Conservation (phyloP, 2,797 vertebrate genomes). For the Diceros bicornis region DNA sequence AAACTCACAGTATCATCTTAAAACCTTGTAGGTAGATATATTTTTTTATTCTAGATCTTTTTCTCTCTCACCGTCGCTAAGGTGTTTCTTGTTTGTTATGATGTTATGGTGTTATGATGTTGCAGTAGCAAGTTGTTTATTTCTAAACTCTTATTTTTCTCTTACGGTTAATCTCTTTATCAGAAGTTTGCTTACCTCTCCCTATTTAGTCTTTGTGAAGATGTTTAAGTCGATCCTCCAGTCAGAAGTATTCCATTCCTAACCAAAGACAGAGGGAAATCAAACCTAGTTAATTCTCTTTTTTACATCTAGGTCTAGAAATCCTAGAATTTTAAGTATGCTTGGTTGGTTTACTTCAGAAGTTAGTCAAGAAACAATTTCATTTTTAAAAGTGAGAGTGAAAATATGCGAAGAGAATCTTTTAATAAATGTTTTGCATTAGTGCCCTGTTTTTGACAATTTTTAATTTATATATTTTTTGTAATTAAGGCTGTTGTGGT, state of each 20-base stretch:
- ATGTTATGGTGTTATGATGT: neutral
- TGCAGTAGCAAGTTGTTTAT: neutral
- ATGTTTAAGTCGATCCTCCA: slow-evolving; percentile 21
- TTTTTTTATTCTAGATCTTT: slow-evolving; percentile 47
- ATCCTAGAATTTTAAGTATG: slow-evolving; percentile 49
- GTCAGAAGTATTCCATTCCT: slow-evolving; percentile 44
- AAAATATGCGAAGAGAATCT: slow-evolving; percentile 45
- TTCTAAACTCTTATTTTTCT: slow-evolving; percentile 64
- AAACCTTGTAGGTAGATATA: slow-evolving; percentile 14
- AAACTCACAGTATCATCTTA: slow-evolving; percentile 36
- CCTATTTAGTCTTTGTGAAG: slow-evolving; percentile 28
- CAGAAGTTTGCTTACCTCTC: slow-evolving; percentile 37
- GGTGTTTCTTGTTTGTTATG: slow-evolving; percentile 60
- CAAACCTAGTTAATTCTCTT: slow-evolving; percentile 25
- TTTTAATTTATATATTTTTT: slow-evolving; percentile 55
- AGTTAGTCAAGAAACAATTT: slow-evolving; percentile 60
- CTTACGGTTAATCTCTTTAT: neutral
- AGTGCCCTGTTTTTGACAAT: slow-evolving; percentile 1
- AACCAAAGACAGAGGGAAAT: slow-evolving; percentile 51
- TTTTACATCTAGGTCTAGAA: slow-evolving; percentile 31
- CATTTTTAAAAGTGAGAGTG: slow-evolving; percentile 49
- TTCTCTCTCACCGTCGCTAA: neutral
- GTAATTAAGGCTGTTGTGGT: slow-evolving; percentile 96
- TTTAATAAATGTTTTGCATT: slow-evolving; percentile 54
- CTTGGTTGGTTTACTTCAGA: slow-evolving; percentile 37